phyloP scores from a whole-genome alignment of 2,113 vertebrate genomes.

The Mungos mungo region DNA sequence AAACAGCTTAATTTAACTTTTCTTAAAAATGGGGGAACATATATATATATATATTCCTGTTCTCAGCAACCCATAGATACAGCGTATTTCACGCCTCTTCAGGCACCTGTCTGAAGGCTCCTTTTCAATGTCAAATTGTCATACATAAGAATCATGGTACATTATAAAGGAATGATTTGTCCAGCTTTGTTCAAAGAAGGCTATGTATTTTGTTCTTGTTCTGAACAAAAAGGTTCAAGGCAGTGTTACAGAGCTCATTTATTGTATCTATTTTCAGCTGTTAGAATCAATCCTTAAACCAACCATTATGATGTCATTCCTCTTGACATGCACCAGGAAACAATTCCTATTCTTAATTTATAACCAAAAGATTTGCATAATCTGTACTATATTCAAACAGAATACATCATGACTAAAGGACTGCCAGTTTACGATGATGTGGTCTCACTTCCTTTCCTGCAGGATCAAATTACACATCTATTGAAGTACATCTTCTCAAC shows the following conservation, averaged over 20 bases:
- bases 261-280: neutral
- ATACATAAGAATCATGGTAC: neutral
- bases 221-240: constrained; percentile 1
- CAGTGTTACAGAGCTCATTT: neutral
- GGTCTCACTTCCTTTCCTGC: neutral
- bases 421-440: neutral
- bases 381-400: neutral
- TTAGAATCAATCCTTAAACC: neutral
- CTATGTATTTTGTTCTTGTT: neutral
- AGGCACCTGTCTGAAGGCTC: neutral
- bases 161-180: neutral
- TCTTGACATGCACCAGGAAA: constrained; percentile 16
- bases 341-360: constrained; percentile 36
- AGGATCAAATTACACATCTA: neutral
- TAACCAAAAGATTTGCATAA: neutral
- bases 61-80: neutral
- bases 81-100: neutral
- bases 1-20: neutral
- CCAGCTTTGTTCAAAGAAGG: neutral
- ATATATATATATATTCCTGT: neutral
- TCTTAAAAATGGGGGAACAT: neutral
- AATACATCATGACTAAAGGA: neutral
- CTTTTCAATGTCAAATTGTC: neutral
- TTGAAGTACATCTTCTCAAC: neutral
- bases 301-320: neutral